Evolutionary conservation across 1,140 invertebrate genomes (phyloP).

Genomic region (Drosophila lacertosa): DNA sequence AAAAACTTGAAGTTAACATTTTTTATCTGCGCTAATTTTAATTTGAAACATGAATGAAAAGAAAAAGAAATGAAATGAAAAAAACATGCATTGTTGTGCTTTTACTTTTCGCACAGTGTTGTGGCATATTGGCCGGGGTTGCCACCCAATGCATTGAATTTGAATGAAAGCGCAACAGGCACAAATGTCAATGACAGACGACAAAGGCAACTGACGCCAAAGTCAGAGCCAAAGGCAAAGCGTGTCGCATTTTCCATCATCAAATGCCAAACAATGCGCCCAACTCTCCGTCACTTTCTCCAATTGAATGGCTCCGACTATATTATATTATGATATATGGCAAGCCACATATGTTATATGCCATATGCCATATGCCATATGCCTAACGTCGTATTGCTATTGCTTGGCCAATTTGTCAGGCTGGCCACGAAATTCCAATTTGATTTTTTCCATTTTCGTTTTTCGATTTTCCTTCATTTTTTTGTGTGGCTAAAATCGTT

Average conservation of each 20-base stretch:
- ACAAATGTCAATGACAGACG: slow-evolving; percentile 64
- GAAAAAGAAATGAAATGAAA: slow-evolving; percentile 22
- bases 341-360: slow-evolving; percentile 23
- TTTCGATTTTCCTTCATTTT: neutral
- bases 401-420: neutral
- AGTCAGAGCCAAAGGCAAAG: slow-evolving; percentile 40
- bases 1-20: slow-evolving; percentile 27
- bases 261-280: slow-evolving; percentile 57
- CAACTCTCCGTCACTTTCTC: slow-evolving; percentile 67
- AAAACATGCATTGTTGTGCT: slow-evolving; percentile 32
- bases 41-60: slow-evolving; percentile 40
- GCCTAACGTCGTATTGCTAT: slow-evolving; percentile 6
- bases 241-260: slow-evolving; percentile 74
- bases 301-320: slow-evolving; percentile 42
- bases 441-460: neutral
- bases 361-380: slow-evolving; percentile 8
- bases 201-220: slow-evolving; percentile 9
- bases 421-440: slow-evolving; percentile 2
- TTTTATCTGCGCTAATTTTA: slow-evolving; percentile 63
- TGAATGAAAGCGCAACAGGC: slow-evolving; percentile 61
- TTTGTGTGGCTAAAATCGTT: slow-evolving; percentile 9
- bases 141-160: slow-evolving; percentile 55
- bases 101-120: slow-evolving; percentile 55
- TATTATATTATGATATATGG: slow-evolving; percentile 16
- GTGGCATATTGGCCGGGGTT: slow-evolving; percentile 24